Evolutionary conservation across 2,888 invertebrate species (phyloP), one percentile per base, ranked within the genome.

Genomic region (Tanypteryx hageni): DNA sequence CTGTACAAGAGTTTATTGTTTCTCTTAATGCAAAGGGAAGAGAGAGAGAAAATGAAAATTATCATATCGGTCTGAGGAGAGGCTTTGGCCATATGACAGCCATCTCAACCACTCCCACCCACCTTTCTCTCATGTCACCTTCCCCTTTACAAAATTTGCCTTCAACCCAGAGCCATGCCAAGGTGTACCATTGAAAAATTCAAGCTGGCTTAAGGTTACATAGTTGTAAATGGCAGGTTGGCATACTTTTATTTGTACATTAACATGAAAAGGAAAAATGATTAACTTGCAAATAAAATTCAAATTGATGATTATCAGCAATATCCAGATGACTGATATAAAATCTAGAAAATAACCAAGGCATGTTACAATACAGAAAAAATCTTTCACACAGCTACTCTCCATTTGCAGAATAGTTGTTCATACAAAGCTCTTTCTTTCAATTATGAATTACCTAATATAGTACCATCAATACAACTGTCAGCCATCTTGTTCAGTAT

Each of bases 381-480:
- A 86, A 86, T 68, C 64, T 89, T 68, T 64, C 64, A 27, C 56
- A 89, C 89, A 89, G 89, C 89, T 89, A 89, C 89, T 89, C 83
- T 83, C 89, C 89, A 89, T 44, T 89, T 89, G 89, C 89, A 89
- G 89, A 89, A 89, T 89, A 89, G 64, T 64, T 89, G 89, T 61
- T 64, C 89, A 64, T 89, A 89, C 89, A 89, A 89, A 89, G 89
- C 89, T 89, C 64, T 83, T 89, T 22, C 89, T 89, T 89, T 56
- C 31, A 76, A 18, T 64, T 89, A 89, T 89, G 89, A 89, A 64
- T 89, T 61, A 89, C 64, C 89, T 89, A 89, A 64, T 89, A 89
- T 89, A 89, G 89, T 89, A 89, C 89, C 89, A 89, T 89, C 89
- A 89, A 89, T 89, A 89, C 89, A 89, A 89, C 89, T 89, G 89